These are phyloP conservation scores for Miniopterus natalensis DNA, from an alignment of 2,113 vertebrate species.

Conservation along the genomic window DNA sequence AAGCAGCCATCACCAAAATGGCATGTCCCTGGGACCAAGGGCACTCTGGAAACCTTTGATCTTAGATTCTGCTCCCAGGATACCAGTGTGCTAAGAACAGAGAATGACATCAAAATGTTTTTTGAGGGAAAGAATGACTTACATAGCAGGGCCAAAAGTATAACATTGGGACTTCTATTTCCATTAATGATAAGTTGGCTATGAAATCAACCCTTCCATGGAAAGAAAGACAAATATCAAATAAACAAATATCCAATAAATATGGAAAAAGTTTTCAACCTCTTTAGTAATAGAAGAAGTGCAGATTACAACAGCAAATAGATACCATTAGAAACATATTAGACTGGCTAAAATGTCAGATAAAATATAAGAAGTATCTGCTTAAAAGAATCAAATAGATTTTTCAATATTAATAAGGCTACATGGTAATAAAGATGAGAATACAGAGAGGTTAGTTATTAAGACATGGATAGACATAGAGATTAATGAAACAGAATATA, in stretches of 20 bases:
- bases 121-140: slow-evolving; percentile 26
- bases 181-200: background rate
- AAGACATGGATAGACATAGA: background rate
- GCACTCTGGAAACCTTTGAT: background rate
- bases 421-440: background rate
- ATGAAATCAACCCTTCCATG: slow-evolving; percentile 22
- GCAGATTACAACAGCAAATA: background rate
- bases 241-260: slow-evolving; percentile 27
- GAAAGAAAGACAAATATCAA: slow-evolving; percentile 12
- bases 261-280: background rate
- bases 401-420: slow-evolving; percentile 33
- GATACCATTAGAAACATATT: background rate
- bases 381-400: background rate
- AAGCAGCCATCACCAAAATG: slow-evolving; percentile 27
- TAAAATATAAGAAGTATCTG: background rate
- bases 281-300: background rate
- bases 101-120: background rate
- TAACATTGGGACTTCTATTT: background rate
- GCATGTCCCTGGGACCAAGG: background rate
- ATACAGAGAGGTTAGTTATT: background rate
- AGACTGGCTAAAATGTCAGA: background rate
- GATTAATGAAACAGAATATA: background rate
- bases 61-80: background rate
- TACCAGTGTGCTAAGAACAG: background rate
- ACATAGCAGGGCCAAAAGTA: slow-evolving; percentile 16